Conservation (phyloP, 2,113 vertebrate species). For the Empidonax alnorum region DNA sequence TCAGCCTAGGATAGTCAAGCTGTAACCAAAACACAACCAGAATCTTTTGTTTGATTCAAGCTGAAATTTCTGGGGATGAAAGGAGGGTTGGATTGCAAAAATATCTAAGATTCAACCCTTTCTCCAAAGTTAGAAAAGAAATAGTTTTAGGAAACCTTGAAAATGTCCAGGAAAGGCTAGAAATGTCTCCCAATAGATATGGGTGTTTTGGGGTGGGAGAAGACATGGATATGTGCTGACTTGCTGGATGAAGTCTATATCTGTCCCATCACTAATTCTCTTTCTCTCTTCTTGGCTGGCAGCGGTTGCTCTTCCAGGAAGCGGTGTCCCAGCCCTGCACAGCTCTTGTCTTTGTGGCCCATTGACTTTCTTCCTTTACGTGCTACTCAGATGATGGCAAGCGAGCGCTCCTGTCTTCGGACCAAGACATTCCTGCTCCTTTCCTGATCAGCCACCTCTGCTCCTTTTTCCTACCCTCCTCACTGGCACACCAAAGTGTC, state of each 20-base stretch:
- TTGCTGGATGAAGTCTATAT: background rate
- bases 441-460: constrained; percentile 68
- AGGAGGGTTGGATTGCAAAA: background rate
- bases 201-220: background rate
- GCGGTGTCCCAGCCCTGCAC: background rate
- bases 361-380: constrained; percentile 74
- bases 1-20: background rate
- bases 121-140: background rate
- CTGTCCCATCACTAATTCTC: background rate
- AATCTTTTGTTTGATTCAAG: background rate
- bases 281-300: constrained; percentile 40
- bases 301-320: constrained; percentile 81
- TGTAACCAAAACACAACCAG: background rate
- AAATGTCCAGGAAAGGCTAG: background rate
- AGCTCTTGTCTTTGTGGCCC: constrained; percentile 60
- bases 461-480: constrained; percentile 71
- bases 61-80: background rate
- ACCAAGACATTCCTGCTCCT: constrained; percentile 62
- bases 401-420: constrained; percentile 49
- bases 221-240: background rate
- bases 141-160: background rate
- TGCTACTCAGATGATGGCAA: constrained; percentile 82
- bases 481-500: constrained; percentile 87
- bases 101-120: background rate
- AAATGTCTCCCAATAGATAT: background rate